phyloP scores from a whole-genome alignment of 92 coral and sea anemone species.

The Porites divaricata region DNA sequence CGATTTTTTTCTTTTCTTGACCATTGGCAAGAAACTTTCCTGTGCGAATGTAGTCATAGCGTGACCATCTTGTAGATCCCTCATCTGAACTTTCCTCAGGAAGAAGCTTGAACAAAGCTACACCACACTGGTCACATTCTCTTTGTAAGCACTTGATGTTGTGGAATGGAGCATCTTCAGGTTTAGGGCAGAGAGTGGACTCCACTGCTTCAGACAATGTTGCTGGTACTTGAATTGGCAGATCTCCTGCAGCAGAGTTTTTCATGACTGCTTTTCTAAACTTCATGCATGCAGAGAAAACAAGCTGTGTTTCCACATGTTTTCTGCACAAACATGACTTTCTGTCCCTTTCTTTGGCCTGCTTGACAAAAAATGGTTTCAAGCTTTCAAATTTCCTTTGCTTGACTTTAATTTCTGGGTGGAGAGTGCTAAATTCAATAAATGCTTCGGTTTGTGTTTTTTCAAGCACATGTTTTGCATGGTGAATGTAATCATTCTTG shows the following conservation, averaged over 20 bases:
- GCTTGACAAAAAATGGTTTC: conserved; percentile 60
- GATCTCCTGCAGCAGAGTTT: not conserved
- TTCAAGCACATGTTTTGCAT: conserved; percentile 63
- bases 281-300: conserved; percentile 57
- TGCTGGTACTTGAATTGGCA: not conserved
- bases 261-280: conserved; percentile 35
- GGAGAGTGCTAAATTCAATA: conserved; percentile 36
- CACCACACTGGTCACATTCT: conserved; percentile 25
- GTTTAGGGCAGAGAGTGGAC: conserved; percentile 14
- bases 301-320: conserved; percentile 57
- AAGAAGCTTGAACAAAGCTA: not conserved
- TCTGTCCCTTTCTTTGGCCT: conserved; percentile 63
- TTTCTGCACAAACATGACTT: conserved; percentile 63
- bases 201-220: conserved; percentile 14
- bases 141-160: conserved; percentile 9
- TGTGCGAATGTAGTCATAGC: not conserved
- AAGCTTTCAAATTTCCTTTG: conserved; percentile 62
- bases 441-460: conserved; percentile 67
- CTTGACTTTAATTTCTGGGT: conserved; percentile 47
- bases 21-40: no score
- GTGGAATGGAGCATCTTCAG: conserved; percentile 31
- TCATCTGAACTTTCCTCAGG: conserved; percentile 2
- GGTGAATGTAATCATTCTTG: conserved; percentile 40
- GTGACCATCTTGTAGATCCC: not conserved
- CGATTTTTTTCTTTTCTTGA: not conserved